Conservation (phyloP, 2,113 vertebrate genomes). For the Boulengeromyrus knoepffleri region DNA sequence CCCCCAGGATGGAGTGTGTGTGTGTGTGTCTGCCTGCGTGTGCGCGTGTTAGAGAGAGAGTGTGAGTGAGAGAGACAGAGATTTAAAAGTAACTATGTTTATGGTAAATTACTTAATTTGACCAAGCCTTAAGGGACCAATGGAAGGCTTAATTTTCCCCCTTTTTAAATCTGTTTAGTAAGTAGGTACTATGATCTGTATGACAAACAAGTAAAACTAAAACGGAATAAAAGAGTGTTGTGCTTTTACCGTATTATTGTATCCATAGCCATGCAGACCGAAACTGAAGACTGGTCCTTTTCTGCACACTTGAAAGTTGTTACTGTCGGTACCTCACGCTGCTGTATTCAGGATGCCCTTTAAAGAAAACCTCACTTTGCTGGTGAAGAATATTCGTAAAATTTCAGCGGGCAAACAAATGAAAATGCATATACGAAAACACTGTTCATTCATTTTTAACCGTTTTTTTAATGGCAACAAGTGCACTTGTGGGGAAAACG, state of each 20-base stretch:
- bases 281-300: not conserved
- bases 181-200: conserved; percentile 37
- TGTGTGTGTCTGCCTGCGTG: not conserved
- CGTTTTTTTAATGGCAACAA: conserved; percentile 46
- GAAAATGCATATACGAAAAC: not conserved
- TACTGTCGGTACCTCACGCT: not conserved
- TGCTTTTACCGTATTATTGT: conserved; percentile 37
- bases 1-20: conserved; percentile 52
- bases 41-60: not conserved
- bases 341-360: not conserved
- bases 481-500: conserved; percentile 43
- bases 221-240: conserved; percentile 42
- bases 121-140: conserved; percentile 69
- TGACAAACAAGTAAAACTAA: conserved; percentile 47
- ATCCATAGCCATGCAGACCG: conserved; percentile 32
- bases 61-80: too few species aligned
- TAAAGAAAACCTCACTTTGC: conserved; percentile 11
- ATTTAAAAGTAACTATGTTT: conserved; percentile 5
- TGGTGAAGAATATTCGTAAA: not conserved
- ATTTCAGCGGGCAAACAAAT: not conserved
- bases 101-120: conserved; percentile 42
- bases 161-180: conserved; percentile 33
- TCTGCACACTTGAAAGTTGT: not conserved
- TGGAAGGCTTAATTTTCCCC: conserved; percentile 39
- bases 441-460: not conserved